A percentile compares a stretch with the other conserved stretches of the same genome.
phyloP scores from a whole-genome alignment of 1,140 invertebrate genomes.

The Drosophila leontia region DNA sequence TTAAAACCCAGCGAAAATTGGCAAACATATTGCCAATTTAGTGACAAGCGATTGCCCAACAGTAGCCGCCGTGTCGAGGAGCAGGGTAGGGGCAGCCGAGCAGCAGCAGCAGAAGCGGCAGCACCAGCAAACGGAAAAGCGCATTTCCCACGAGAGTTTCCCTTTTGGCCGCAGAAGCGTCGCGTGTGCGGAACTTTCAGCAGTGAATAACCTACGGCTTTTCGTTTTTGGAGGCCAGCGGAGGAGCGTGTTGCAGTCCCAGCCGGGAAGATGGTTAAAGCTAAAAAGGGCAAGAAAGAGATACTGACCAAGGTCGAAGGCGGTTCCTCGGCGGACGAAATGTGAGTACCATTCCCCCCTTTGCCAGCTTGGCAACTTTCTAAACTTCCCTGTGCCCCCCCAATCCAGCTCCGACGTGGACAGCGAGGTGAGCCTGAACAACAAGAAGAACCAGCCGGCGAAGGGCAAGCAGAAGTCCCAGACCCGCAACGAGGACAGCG shows the following conservation, averaged over 20 bases:
- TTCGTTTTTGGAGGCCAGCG: slow-evolving; percentile 67
- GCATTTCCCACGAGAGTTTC: slow-evolving; percentile 20
- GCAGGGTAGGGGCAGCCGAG: not conserved
- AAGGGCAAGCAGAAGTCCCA: slow-evolving; percentile 70
- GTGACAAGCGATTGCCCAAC: slow-evolving; percentile 7
- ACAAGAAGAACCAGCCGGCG: slow-evolving; percentile 76
- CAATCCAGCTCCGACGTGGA: slow-evolving; percentile 65
- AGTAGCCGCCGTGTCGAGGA: slow-evolving; percentile 13
- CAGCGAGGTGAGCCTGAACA: slow-evolving; percentile 70
- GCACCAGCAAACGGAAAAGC: slow-evolving; percentile 14
- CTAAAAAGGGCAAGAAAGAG: slow-evolving; percentile 85
- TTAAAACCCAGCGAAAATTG: slow-evolving; percentile 29
- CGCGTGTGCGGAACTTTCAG: slow-evolving; percentile 74
- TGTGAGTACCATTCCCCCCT: slow-evolving; percentile 61
- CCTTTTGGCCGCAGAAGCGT: slow-evolving; percentile 47
- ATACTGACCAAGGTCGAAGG: slow-evolving; percentile 75
- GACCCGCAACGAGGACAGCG: slow-evolving; percentile 63
- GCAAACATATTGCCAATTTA: slow-evolving; percentile 19
- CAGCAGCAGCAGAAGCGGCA: slow-evolving; percentile 14
- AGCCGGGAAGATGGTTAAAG: slow-evolving; percentile 84
- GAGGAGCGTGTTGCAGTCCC: slow-evolving; percentile 84
- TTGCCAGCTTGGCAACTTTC: slow-evolving; percentile 69
- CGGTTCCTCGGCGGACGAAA: slow-evolving; percentile 79
- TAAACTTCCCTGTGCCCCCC: slow-evolving; percentile 22
- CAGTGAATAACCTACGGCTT: slow-evolving; percentile 75